Evolutionary conservation across 2,797 vertebrate genomes (phyloP).

Genomic region (Cryptoblepharus egeriae): DNA sequence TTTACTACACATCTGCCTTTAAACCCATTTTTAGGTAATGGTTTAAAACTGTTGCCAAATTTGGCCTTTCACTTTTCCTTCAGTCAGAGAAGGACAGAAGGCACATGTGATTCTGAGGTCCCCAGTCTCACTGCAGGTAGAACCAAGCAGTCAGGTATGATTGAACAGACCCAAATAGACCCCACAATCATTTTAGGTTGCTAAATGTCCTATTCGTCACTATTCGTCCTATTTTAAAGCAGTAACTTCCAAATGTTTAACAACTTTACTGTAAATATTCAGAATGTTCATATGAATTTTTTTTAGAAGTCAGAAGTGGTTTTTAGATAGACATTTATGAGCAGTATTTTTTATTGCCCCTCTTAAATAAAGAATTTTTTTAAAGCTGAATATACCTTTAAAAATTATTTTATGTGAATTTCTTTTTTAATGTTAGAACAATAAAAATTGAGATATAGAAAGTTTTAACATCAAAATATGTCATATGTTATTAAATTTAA

Average conservation of each 20-base stretch:
- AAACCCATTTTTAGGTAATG: too few species aligned
- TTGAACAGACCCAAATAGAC: background rate
- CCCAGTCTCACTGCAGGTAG: background rate
- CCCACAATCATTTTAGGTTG: background rate
- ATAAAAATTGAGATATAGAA: background rate
- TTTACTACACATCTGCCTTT: too few species aligned
- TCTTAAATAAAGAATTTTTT: background rate
- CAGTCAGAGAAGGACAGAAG: background rate
- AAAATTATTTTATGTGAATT: too few species aligned
- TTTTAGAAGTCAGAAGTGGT: background rate
- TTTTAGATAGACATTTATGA: background rate
- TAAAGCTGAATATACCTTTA: too few species aligned
- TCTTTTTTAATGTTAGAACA: background rate
- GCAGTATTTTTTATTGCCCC: background rate
- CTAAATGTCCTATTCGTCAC: background rate
- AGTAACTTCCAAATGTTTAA: background rate
- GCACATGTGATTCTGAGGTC: background rate
- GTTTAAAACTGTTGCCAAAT: too few species aligned
- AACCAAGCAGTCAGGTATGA: background rate
- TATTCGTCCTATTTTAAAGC: background rate
- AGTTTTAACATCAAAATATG: background rate
- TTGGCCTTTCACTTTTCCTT: background rate
- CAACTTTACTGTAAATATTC: background rate
- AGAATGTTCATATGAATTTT: background rate
- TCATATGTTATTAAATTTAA: background rate